Evolutionary conservation across 92 coral and sea anemone genomes (phyloP).

Genomic region (Virgularia gustaviana): DNA sequence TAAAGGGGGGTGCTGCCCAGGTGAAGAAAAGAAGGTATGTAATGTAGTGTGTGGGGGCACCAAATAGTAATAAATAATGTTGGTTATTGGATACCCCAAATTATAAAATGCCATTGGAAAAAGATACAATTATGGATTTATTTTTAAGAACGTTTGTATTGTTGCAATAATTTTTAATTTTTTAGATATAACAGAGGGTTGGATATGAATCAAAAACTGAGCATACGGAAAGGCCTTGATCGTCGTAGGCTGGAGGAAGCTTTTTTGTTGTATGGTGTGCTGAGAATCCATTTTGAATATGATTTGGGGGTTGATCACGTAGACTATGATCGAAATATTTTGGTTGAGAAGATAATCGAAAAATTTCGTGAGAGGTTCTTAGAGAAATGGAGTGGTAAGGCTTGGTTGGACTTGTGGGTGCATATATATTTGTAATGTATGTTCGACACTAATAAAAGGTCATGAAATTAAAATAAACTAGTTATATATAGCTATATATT

Average conservation of each 20-base stretch:
- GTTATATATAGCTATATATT: background rate
- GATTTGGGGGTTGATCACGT: slow-evolving; percentile 14
- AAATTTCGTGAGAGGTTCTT: slow-evolving; percentile 40
- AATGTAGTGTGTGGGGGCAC: too few species aligned
- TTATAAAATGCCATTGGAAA: too few species aligned
- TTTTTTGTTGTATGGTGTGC: slow-evolving; percentile 40
- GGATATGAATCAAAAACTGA: slow-evolving; percentile 18
- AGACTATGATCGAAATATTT: slow-evolving; percentile 46
- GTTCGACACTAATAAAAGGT: too few species aligned
- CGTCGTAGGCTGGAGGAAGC: slow-evolving; percentile 57
- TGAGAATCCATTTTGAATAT: slow-evolving; percentile 32
- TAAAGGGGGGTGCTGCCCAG: too few species aligned
- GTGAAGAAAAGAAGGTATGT: too few species aligned
- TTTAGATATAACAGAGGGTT: slow-evolving; percentile 31
- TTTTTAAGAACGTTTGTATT: too few species aligned
- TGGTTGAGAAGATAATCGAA: slow-evolving; percentile 26
- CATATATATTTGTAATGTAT: too few species aligned
- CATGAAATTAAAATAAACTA: background rate
- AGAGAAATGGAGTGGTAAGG: slow-evolving; percentile 54
- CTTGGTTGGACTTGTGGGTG: too few species aligned
- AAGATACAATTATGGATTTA: too few species aligned
- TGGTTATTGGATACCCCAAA: too few species aligned
- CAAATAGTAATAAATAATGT: too few species aligned
- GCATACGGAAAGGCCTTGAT: slow-evolving; percentile 31
- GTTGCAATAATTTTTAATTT: too few species aligned